Base-by-base conservation (phyloP, 2,888 invertebrate species). In the Scelioninae gen. 1 region DNA sequence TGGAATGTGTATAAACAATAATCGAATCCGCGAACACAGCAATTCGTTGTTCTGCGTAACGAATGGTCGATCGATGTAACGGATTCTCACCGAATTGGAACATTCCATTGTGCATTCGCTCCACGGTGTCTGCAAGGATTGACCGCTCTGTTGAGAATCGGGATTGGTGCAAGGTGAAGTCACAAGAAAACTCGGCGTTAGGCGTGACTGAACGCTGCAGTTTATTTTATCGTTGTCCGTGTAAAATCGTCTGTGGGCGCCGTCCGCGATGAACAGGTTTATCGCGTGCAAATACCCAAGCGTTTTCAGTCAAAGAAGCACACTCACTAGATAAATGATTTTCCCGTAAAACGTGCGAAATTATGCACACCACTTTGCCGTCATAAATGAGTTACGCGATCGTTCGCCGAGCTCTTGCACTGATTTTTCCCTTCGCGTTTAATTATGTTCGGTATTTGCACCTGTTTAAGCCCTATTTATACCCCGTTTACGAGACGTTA, bases 11-110 rank as follows among this genome's bases (percentile, higher is more conserved):
- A 58, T 23, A 80, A 74, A 68, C 53, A 55, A 68, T 47, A 49
- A 51, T 13, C 58, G 56, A 53, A 66, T 68, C 38, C 66, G 49
- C 60, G 68, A 34, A 53, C 62, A 51, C 45, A 23, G 51, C 55
- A 45, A 62, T 13, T 71, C 55, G 62, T 32, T 23, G 56, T 56
- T 66, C 53, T 66, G 83, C 83, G 79, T 79, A 75, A 76, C 83
- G 72, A 83, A 76, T 72, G 83, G 66, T 80, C 68, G 79, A 84
- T 69, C 71, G 55, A 69, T 10, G 43, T 84, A 84, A 84, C 84
- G 81, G 84, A 32, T 53, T 49, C 62, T 65, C 69, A 65, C 78
- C 78, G 66, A 84, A 84, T 84, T 79, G 58, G 75, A 79, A 75
- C 78, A 78, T 74, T 75, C 78, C 72, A 65, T 74, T 58, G 71